These are phyloP conservation scores for Nycticorax nycticorax DNA, from an alignment of 2,113 vertebrate genomes.

Conservation along the genomic window DNA sequence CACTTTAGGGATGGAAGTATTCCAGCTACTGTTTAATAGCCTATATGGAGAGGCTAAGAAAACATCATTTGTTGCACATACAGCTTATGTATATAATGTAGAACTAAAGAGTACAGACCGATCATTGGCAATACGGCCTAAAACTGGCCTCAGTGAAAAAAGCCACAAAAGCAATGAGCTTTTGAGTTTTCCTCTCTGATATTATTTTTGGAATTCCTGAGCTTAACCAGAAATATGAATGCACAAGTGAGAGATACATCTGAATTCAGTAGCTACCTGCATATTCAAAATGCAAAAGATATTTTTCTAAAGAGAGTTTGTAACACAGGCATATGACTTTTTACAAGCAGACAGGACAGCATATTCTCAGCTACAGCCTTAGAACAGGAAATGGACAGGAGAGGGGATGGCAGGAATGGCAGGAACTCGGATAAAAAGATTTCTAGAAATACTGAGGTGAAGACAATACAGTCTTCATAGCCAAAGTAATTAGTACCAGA, in stretches of 20 bases:
- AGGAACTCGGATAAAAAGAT: neutral
- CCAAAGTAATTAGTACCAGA: neutral
- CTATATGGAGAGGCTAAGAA: conserved; percentile 77
- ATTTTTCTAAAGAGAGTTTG: conserved; percentile 48
- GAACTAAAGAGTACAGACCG: conserved; percentile 73
- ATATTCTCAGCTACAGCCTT: neutral
- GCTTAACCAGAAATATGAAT: conserved; percentile 76
- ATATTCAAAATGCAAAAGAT: conserved; percentile 55
- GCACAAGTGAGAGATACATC: conserved; percentile 71
- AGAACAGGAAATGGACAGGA: neutral
- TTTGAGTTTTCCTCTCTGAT: conserved; percentile 73
- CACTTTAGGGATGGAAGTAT: conserved; percentile 72
- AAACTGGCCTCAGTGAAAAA: conserved; percentile 61
- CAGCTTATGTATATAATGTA: conserved; percentile 73
- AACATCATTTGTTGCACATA: conserved; percentile 77
- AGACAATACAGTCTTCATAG: neutral
- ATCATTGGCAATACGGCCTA: conserved; percentile 70
- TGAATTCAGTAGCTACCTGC: conserved; percentile 71
- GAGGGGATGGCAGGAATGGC: neutral
- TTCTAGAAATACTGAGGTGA: neutral
- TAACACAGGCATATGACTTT: neutral
- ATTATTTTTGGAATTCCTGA: conserved; percentile 78
- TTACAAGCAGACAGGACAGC: neutral
- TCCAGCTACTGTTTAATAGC: conserved; percentile 78
- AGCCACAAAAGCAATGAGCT: conserved; percentile 76